These are phyloP conservation scores for Rhinogobius similis DNA, from an alignment of 2,113 vertebrate species.

Conservation along the genomic window DNA sequence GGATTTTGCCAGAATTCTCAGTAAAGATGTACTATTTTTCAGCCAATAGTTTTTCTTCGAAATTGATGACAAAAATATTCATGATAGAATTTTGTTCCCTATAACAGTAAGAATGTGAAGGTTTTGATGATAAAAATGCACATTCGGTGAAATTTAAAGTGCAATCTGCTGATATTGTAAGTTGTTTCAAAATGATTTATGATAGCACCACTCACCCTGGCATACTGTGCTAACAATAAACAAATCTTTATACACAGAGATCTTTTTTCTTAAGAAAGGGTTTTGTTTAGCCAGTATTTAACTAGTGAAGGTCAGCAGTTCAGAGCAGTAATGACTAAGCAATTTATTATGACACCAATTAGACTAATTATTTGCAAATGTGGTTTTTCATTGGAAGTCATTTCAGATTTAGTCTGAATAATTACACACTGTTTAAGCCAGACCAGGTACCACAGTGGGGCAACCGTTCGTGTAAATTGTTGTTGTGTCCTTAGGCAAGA, in stretches of 20 bases:
- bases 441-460: too few species aligned
- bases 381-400: neutral
- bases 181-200: constrained; percentile 20
- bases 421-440: neutral
- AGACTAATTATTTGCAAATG: neutral
- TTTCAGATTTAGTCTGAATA: neutral
- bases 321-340: neutral
- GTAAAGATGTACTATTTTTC: too few species aligned
- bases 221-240: neutral
- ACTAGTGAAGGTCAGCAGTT: neutral
- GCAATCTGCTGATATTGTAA: neutral
- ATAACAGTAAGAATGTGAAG: neutral
- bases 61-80: neutral
- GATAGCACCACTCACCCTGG: neutral
- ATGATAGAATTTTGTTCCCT: neutral
- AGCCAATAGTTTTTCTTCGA: too few species aligned
- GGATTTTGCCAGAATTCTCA: too few species aligned
- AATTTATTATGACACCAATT: neutral
- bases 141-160: neutral
- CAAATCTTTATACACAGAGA: constrained; percentile 25
- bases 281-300: neutral
- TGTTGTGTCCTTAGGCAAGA: too few species aligned
- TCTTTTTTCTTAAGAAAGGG: neutral
- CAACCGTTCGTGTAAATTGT: too few species aligned
- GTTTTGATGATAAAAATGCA: neutral